Conservation (phyloP, 2,888 invertebrate species). For the Himalopsyche japonica region DNA sequence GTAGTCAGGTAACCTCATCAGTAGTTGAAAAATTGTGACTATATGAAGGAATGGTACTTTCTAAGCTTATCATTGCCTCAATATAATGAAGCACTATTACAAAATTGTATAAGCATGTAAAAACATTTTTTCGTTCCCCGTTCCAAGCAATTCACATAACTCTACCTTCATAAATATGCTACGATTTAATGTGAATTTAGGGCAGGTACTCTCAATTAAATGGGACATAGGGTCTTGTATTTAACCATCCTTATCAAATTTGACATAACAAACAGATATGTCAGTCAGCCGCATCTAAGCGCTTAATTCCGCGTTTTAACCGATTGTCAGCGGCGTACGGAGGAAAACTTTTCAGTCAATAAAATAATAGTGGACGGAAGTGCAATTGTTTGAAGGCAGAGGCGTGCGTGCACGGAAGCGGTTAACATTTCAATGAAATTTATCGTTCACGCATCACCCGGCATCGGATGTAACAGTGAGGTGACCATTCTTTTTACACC, state of each 20-base stretch:
- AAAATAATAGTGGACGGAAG: background rate
- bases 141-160: too few relatives aligned
- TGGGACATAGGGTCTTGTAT: background rate
- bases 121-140: too few relatives aligned
- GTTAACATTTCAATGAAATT: slow-evolving; percentile 13
- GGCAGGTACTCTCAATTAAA: background rate
- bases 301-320: background rate
- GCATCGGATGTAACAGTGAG: background rate
- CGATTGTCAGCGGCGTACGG: background rate
- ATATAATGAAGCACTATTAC: too few relatives aligned
- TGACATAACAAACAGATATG: background rate
- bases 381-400: background rate
- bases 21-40: too few relatives aligned
- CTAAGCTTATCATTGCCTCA: too few relatives aligned
- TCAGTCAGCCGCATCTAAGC: background rate
- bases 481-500: background rate
- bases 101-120: too few relatives aligned
- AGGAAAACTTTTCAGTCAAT: background rate
- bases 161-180: too few relatives aligned
- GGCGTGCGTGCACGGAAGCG: slow-evolving; percentile 14
- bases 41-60: too few relatives aligned
- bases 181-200: too few relatives aligned
- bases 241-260: background rate
- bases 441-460: slow-evolving; percentile 20
- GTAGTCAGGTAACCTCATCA: too few relatives aligned